Conservation (phyloP, 2,797 vertebrate genomes). For the Molossus alvarezi region DNA sequence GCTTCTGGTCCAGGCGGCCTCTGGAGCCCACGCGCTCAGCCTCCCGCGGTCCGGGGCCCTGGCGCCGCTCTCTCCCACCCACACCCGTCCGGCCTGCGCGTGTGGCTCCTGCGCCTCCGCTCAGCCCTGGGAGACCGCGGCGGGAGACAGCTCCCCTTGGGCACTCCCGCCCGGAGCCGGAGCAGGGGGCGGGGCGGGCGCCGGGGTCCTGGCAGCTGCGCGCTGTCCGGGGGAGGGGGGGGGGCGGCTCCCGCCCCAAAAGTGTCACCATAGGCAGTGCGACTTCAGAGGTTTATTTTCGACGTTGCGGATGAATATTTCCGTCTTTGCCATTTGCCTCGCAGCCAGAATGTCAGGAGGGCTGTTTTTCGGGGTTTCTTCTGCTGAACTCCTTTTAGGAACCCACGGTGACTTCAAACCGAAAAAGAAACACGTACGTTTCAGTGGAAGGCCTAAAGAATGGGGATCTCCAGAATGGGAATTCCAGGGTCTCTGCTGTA, state of each 20-base stretch:
- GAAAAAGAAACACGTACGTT: background rate
- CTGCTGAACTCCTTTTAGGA: background rate
- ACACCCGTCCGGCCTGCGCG: background rate
- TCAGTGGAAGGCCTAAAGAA: background rate
- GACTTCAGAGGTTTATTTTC: constrained; percentile 69
- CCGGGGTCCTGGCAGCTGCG: constrained; percentile 59
- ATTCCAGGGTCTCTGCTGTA: background rate
- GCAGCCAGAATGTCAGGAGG: background rate
- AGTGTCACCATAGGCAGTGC: constrained; percentile 45
- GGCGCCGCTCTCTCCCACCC: background rate
- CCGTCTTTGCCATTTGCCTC: constrained; percentile 35
- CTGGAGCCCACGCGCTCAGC: background rate
- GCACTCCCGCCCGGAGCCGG: fast-evolving
- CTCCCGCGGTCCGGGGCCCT: background rate
- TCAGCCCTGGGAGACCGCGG: fast-evolving
- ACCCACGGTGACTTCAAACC: background rate
- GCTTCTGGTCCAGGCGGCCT: background rate
- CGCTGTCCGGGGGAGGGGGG: background rate
- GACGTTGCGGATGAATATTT: constrained; percentile 54
- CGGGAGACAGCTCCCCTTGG: background rate
- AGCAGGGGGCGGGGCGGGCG: background rate
- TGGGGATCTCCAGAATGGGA: background rate
- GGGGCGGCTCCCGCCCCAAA: background rate
- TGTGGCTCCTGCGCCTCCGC: background rate
- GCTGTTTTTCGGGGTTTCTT: background rate